Base-by-base conservation (phyloP, 2,888 invertebrate genomes). In the Bombyx huttoni region DNA sequence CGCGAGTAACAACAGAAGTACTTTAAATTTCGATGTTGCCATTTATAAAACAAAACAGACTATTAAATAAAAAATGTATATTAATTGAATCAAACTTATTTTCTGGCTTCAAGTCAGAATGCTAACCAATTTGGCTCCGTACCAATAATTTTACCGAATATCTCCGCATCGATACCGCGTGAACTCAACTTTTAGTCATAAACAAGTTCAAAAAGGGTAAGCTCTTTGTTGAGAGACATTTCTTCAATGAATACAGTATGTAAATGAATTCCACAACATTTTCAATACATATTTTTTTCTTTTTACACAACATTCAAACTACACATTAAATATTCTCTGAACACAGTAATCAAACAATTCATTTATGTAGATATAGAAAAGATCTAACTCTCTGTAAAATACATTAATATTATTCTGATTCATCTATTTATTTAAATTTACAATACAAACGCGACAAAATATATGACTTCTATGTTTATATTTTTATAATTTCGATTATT, bases 271-370 rank as follows among this genome's bases (percentile, higher is more conserved):
- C 67, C 68, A 59, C 66, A 63, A 60, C 75, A 72, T 70, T 70
- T 70, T 74, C 65, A 70, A 71, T 81, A 82, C 78, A 79, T 78
- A 76, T 68, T 67, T 67, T 69, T 59, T 67, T 63, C 59, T 75
- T 71, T 69, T 70, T 70, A 74, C 66, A 70, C 72, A 81, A 82
- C 78, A 79, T 78, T 76, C 68, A 76, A 78, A 82, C 73, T 72
- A 78, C 67, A 73, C 73, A 67, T 66, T 68, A 63, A 40, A 64
- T 64, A 64, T 62, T 63, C 67, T 70, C 74, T 85, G 85, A 85
- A 85, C 85, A 85, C 84, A 81, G 78, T 80, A 76, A 49, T 50
- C 70, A 65, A 66, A 81, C 78, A 83, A 40, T 79, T 75, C 58
- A 80, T 73, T 68, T 79, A 78, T 40, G 75, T 81, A 83, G 75